Evolutionary conservation across 2,797 vertebrate species (phyloP), one percentile per base, ranked within the genome.

Genomic region (Tarsius wallacei): DNA sequence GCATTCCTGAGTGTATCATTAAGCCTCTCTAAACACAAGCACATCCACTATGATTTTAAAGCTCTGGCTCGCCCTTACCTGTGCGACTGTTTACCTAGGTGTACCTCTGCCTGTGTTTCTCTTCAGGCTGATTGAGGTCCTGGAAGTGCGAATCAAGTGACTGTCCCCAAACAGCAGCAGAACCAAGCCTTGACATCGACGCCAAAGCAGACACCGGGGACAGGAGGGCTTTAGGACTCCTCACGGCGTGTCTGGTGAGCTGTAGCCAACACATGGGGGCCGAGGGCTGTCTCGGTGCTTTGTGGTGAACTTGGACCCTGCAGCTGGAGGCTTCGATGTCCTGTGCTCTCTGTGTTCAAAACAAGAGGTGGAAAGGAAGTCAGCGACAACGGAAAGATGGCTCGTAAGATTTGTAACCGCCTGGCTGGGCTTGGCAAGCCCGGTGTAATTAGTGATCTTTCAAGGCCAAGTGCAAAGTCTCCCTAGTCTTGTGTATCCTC

Each of bases 21-120:
- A 95, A 94, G 70, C 92, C 71, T 96, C 90, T 53, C 53, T 64
- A 84, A 90, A 91, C 78, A 74, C 83, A 93, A 81, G 77, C 11
- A 7, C 28, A 78, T 76, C 51, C 4, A 12, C 55, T 33, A 1
- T 70, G n/a, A 84, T 94, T 84, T 49, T 42, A 76, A 96, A 88
- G 81, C 15, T 61, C 68, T 16, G 74, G 70, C 59, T 76, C 5
- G 0, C 12, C 57, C 9, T 74, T 59, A 21, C 61, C 82, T 74
- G 26, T 21, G 70, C n/a, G 51, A 21, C 31, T 0, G 1, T 80
- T 80, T 80, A 36, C 57, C 77, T 80, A 14, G 57, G 57, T 80
- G 16, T 57, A 10, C 77, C 77, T 80, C 36, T 26, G 77, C 53
- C 77, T 57, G 49, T 57, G 24, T 78, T 78, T 36, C 36, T 80